These are phyloP conservation scores for Myioborus melanocephalus DNA, from an alignment of 2,797 vertebrate genomes.

Conservation along the genomic window DNA sequence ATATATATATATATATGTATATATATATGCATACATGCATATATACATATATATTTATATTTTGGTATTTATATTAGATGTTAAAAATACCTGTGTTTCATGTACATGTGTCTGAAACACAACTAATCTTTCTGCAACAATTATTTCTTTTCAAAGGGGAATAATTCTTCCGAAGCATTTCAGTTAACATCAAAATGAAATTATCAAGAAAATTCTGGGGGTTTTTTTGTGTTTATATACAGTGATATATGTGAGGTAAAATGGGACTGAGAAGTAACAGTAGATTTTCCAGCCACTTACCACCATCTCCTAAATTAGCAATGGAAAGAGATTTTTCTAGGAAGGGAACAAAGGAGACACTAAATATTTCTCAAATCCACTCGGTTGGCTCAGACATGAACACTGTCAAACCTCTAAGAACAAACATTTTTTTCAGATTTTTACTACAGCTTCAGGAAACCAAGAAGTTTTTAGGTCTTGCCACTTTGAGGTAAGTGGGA, in stretches of 20 bases:
- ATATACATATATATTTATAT: neutral
- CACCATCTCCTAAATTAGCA: neutral
- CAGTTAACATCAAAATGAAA: neutral
- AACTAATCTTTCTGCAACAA: neutral
- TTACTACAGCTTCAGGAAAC: constrained; percentile 10
- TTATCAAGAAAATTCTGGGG: neutral
- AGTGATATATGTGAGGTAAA: neutral
- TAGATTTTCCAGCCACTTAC: neutral
- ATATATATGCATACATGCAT: neutral
- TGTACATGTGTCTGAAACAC: neutral
- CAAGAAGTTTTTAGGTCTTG: neutral
- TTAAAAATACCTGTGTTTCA: neutral
- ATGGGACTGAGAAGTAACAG: neutral
- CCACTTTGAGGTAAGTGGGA: neutral
- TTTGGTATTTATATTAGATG: neutral
- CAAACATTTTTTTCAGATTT: neutral
- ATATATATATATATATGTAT: too few relatives aligned
- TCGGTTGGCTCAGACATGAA: neutral
- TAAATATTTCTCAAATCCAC: neutral
- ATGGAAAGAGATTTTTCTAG: neutral
- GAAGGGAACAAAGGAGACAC: neutral
- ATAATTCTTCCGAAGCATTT: neutral
- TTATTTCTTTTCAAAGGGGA: neutral
- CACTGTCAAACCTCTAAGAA: neutral
- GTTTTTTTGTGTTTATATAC: neutral